Evolutionary conservation across 2,888 invertebrate genomes (phyloP).

Genomic region (Drosophila ustulata): DNA sequence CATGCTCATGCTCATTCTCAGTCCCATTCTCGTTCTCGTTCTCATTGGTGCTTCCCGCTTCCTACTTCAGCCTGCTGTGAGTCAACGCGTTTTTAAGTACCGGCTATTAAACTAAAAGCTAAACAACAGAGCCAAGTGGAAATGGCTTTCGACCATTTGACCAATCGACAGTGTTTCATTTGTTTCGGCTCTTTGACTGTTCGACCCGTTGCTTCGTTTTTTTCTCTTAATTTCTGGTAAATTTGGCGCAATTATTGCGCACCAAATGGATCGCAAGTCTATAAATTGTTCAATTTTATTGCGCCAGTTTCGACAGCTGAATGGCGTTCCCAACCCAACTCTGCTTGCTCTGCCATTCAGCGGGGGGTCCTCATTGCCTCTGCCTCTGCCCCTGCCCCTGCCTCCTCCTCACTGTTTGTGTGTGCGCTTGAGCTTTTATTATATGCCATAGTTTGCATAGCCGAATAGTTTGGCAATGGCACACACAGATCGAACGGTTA

Average conservation of each 20-base stretch:
- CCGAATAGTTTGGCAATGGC: conserved; percentile 74
- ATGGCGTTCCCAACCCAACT: conserved; percentile 63
- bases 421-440: conserved; percentile 43
- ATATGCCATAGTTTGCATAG: conserved; percentile 69
- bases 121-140: conserved; percentile 65
- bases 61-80: conserved; percentile 43
- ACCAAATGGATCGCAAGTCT: conserved; percentile 77
- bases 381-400: not conserved
- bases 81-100: conserved; percentile 77
- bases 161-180: conserved; percentile 1
- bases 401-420: conserved; percentile 14
- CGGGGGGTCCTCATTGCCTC: conserved; percentile 21
- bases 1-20: not conserved
- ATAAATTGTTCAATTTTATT: conserved; percentile 83
- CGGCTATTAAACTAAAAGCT: conserved; percentile 77
- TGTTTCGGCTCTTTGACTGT: not conserved
- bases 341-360: conserved; percentile 9
- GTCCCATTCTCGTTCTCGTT: not conserved
- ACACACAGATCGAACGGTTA: conserved; percentile 48
- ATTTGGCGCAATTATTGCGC: conserved; percentile 78
- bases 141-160: conserved; percentile 36
- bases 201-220: conserved; percentile 15
- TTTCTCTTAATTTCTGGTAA: conserved; percentile 56
- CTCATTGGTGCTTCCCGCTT: conserved; percentile 8
- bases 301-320: conserved; percentile 82